phyloP scores from a whole-genome alignment of 1,140 invertebrate genomes.

The Manduca sexta region DNA sequence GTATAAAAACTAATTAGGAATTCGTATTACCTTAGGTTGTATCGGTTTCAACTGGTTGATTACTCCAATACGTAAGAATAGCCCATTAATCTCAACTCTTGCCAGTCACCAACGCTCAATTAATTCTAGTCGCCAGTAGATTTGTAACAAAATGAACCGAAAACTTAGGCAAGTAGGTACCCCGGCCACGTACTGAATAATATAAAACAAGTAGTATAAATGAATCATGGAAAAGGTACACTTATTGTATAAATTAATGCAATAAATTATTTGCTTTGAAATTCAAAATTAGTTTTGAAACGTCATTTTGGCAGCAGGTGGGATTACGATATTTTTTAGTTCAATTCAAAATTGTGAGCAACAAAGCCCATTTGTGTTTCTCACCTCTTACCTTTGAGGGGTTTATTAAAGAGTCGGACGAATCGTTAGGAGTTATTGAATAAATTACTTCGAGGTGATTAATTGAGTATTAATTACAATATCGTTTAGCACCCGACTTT shows the following conservation, averaged over 20 bases:
- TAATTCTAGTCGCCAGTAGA: constrained; percentile 32
- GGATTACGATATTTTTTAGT: too few species aligned
- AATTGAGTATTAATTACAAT: constrained; percentile 61
- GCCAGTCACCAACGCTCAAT: constrained; percentile 50
- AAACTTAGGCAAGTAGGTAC: too few species aligned
- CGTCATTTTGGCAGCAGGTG: too few species aligned
- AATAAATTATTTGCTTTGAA: too few species aligned
- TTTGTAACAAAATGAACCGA: constrained; percentile 2
- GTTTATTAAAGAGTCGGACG: constrained; percentile 21
- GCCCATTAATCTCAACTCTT: constrained; percentile 38
- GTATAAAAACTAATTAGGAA: constrained; percentile 2
- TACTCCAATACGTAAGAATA: constrained; percentile 1
- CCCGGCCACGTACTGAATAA: too few species aligned
- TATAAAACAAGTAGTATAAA: too few species aligned
- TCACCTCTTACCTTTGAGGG: constrained; percentile 9
- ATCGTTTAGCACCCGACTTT: constrained; percentile 53
- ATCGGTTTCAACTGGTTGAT: background rate
- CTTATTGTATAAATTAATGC: too few species aligned
- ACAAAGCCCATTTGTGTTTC: background rate
- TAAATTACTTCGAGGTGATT: constrained; percentile 53
- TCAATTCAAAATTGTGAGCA: too few species aligned
- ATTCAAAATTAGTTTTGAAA: too few species aligned
- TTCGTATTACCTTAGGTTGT: background rate
- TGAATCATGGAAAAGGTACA: too few species aligned
- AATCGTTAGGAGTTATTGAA: constrained; percentile 55